phyloP scores from a whole-genome alignment of 2,113 vertebrate genomes.

The Egretta garzetta region DNA sequence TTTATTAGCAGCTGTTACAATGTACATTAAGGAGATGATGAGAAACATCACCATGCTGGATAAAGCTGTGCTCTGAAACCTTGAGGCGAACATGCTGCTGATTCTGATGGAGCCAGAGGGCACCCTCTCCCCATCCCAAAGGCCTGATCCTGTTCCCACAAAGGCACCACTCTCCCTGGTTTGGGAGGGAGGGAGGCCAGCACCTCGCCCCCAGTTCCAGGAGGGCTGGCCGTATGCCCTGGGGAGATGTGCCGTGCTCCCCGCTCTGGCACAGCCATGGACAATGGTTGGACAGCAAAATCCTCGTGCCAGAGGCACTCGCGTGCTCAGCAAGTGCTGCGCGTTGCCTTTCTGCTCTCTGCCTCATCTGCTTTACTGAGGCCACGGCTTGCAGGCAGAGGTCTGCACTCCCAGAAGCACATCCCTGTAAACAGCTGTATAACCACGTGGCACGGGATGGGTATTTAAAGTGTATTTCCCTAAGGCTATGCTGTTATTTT shows the following conservation, averaged over 20 bases:
- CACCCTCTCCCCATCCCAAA: not conserved
- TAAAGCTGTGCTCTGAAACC: not conserved
- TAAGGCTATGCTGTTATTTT: not conserved
- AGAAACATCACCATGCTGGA: not conserved
- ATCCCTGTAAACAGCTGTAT: not conserved
- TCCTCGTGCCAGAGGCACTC: not conserved
- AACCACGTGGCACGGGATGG: not conserved
- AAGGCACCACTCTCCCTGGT: not conserved
- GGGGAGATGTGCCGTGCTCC: accelerated
- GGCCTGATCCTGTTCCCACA: not conserved
- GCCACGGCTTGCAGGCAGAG: not conserved
- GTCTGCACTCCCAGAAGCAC: not conserved
- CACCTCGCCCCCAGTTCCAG: not conserved
- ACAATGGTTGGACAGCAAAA: accelerated
- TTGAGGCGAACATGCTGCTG: not conserved
- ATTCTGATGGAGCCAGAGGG: not conserved
- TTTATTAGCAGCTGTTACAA: not conserved
- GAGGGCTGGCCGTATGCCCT: not conserved
- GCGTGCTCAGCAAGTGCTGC: not conserved
- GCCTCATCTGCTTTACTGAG: not conserved
- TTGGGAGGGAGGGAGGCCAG: not conserved
- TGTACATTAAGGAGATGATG: not conserved
- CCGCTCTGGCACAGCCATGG: accelerated
- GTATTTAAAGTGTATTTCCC: not conserved
- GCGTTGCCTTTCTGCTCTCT: not conserved